phyloP scores from a whole-genome alignment of 1,140 invertebrate species.

The Charaxes varanes region DNA sequence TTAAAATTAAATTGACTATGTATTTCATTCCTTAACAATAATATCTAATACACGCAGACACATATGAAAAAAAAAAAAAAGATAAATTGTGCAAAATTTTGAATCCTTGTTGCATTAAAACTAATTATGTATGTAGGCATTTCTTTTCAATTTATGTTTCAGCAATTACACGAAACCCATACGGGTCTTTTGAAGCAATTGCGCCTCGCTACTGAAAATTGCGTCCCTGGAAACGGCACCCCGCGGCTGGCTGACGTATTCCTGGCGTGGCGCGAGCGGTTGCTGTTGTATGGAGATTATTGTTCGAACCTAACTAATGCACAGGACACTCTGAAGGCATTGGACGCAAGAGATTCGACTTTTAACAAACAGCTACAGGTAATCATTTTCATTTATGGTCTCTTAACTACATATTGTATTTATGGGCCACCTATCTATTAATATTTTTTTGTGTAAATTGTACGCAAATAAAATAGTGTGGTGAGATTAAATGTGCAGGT shows the following conservation, averaged over 20 bases:
- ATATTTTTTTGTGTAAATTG: too few relatives aligned
- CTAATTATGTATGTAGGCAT: too few relatives aligned
- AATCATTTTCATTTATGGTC: constrained; percentile 10
- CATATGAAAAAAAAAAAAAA: too few relatives aligned
- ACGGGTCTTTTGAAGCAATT: constrained; percentile 87
- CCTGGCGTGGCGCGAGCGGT: constrained; percentile 90
- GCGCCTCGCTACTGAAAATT: constrained; percentile 78
- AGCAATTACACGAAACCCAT: constrained; percentile 92
- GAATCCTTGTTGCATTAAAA: too few relatives aligned
- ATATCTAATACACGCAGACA: too few relatives aligned
- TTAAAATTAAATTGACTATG: too few relatives aligned
- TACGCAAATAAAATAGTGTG: too few relatives aligned
- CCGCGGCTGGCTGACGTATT: constrained; percentile 84
- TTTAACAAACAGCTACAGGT: constrained; percentile 55
- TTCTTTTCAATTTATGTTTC: constrained; percentile 7
- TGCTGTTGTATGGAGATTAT: constrained; percentile 96
- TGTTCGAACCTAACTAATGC: constrained; percentile 91
- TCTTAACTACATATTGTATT: too few relatives aligned
- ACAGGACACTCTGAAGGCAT: constrained; percentile 51
- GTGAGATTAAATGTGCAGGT: too few relatives aligned
- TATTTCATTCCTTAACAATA: too few relatives aligned
- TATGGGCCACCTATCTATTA: too few relatives aligned
- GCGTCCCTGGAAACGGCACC: constrained; percentile 52
- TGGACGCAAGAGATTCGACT: constrained; percentile 50
- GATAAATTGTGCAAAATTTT: too few relatives aligned